A percentile compares a stretch with the other conserved stretches of the same genome.
Evolutionary conservation across 2,113 vertebrate genomes (phyloP).

Genomic region (Lepus europaeus): DNA sequence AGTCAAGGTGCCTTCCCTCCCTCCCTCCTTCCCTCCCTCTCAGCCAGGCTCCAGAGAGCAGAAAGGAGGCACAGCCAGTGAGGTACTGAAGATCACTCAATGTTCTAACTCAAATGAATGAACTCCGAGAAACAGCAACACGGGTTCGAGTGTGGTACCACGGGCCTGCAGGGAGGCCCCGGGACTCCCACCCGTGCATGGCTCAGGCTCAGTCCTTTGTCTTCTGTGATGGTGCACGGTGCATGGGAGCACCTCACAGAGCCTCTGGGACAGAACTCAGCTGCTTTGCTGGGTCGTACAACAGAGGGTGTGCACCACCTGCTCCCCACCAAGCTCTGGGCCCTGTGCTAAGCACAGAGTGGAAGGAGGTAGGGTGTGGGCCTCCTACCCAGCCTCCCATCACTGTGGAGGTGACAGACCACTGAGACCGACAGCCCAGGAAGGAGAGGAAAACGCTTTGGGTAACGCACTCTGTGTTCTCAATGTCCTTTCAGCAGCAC

Average conservation of each 20-base stretch:
- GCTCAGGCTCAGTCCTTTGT: no score
- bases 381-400: not conserved
- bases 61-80: not conserved
- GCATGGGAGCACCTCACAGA: not conserved
- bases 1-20: not conserved
- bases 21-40: not conserved
- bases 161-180: accelerated
- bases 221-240: not conserved
- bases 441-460: not conserved
- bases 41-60: not conserved
- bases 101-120: not conserved
- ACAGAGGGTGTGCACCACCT: not conserved
- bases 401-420: conserved; percentile 2
- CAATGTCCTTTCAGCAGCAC: not conserved
- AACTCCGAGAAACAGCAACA: not conserved
- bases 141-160: accelerated
- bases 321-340: not conserved
- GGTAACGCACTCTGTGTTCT: not conserved
- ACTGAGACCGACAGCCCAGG: not conserved
- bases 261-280: not conserved
- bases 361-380: not conserved
- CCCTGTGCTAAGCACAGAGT: not conserved
- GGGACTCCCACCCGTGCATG: accelerated
- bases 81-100: not conserved
- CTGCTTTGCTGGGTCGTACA: not conserved